Evolutionary conservation across 2,113 vertebrate species (phyloP), one percentile per base, ranked within the genome.

Genomic region (Alligator mississippiensis): DNA sequence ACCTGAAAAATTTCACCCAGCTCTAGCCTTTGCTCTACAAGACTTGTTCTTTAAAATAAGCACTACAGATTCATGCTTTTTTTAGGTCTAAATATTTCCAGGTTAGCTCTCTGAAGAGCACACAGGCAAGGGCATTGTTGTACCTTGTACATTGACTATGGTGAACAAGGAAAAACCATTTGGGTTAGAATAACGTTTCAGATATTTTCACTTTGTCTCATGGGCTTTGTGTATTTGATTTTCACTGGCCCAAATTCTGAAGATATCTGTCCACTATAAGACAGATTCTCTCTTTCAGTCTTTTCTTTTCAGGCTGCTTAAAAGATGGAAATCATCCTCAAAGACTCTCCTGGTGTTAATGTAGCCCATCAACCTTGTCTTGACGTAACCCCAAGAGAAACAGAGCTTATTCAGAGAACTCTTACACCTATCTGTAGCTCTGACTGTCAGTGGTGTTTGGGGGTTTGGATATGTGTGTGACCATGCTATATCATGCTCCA

Each of bases 261-360:
- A 28, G 60, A 0, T 2, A 22, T 13, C 57, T 74, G 13, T 19
- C 12, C 14, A 85, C 16, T 12, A 30, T 12, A 25, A 54, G 61
- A 3, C 57, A 47, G 47, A 47, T 47, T 47, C 47, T 47, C 47
- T 47, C 47, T 47, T 47, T 47, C 47, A 47, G 47, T 47, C 47
- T 47, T 47, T 47, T 47, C 47, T 47, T 47, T 47, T 47, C 47
- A 47, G 47, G 5, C 38, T 64, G 13, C 82, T 89, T 9, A 6
- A 22, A 13, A 2, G 61, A 16, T 1, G 4, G 1, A 28, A 85
- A 1, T 3, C 1, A 28, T 79, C 90, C 60, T 38, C 13, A 22
- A 85, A n/a, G 86, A 1, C 2, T 82, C 78, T 82, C 21, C 1
- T 0, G 1, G 27, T 15, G 61, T 47, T 47, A 47, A 47, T 47